Evolutionary conservation across 1,140 invertebrate species (phyloP), one percentile per base, ranked within the genome.

Genomic region (Drosophila trapezifrons): DNA sequence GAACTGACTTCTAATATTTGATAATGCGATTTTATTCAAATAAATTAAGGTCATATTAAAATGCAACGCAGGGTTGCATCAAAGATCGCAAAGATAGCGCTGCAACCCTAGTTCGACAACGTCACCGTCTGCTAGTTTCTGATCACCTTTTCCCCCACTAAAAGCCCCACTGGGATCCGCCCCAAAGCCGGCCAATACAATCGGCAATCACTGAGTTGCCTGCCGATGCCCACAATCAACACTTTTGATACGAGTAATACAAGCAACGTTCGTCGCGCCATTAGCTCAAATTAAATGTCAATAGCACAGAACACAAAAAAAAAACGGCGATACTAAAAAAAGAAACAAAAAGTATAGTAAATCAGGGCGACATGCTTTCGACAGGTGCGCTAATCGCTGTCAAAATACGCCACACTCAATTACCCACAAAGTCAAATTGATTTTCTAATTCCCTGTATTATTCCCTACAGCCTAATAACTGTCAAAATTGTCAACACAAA

Each of bases 271-370:
- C 62, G 83, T 51, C 29, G 79, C 65, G 71, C 83, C 83, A 86
- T 87, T 87, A 86, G 46, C 64, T 74, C 76, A 76, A 86, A 86
- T 86, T 86, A 86, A 86, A 87, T 76, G 82, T 87, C 82, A 86
- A 86, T 86, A 79, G 51, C 51, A 37, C 32, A 37, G n/a, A n/a
- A 40, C 25, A 38, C 38, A 55, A 74, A 37, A 18, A 38, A 38
- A 55, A 74, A 37, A 18, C 15, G 9, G 38, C 32, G 20, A 22
- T 22, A 70, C 37, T 43, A 35, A 29, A 35, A 18, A 40, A 17
- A 43, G 15, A 42, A 25, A 38, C 37, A 42, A 42, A 29, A 38
- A 32, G 22, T 29, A 42, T n/a, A 58, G 35, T 56, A 74, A 58
- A 49, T 67, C 46, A 64, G 43, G 25, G 58, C 22, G 22, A 35